Evolutionary conservation across 2,888 invertebrate species (phyloP), one percentile per base, ranked within the genome.

Genomic region (Loripinus fragilis): DNA sequence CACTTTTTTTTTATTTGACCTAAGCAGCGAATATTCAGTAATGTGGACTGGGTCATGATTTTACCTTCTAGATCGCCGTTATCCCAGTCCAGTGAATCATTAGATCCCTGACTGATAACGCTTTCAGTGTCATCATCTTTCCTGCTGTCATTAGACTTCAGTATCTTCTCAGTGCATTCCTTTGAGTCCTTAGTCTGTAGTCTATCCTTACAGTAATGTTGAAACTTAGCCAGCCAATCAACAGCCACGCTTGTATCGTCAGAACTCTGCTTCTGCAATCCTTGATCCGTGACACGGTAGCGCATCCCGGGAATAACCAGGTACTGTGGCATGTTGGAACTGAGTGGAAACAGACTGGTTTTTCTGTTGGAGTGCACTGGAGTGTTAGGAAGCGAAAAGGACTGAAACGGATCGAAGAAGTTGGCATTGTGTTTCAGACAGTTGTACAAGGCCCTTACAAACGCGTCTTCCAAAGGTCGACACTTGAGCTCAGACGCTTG

Each of bases 171-270:
- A 12, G 87, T 86, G n/a, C 90, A 89, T 35, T 87, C 86, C 50
- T 87, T 89, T 8, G 89, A 79, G 72, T 91, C 89, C 64, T 87
- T 89, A 52, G 84, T 89, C 52, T 86, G 85, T 23, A 91, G 80
- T 55, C 91, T 80, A 48, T 87, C 88, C 71, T 88, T 89, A 70
- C 90, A 91, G 66, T 91, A 91, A 48, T 85, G 79, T 75, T 88
- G 86, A 66, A 91, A 89, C 73, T 90, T 88, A n/a, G 86, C 84
- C 33, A 91, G 83, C 90, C 90, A 91, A 76, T 86, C 85, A 20
- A 88, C 72, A 10, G 85, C 83, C 20, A 85, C 74, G 41, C 81
- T 79, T 15, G 80, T 80, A 67, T 89, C 87, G 67, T 88, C 87
- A 2, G 80, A 65, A 52, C 78, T 85, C 67, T 85, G 83, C 64